Base-by-base conservation (phyloP, 2,888 invertebrate genomes). In the Formica aserva region DNA sequence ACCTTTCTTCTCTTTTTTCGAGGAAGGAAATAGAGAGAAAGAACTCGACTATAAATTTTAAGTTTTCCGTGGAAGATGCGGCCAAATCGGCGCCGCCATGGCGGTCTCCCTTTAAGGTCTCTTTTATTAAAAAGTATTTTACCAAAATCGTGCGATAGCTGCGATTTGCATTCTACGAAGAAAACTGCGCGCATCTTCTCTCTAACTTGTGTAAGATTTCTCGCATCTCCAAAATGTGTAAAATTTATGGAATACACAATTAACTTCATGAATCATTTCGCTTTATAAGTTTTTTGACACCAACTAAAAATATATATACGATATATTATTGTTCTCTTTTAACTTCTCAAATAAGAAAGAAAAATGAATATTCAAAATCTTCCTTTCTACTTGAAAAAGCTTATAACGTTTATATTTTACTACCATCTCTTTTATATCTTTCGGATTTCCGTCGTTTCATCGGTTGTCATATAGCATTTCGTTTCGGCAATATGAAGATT, bases 1-100 rank as follows among this genome's bases (percentile, higher is more conserved):
- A 38, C n/a, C 55, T 55, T 55, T n/a, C 38, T 55, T 52, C 55
- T 67, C 18, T 55, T 15, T 67, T 13, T 55, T 41, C 69, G n/a
- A 29, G 11, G 29, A 55, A 18, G 6, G 52, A 65, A 63, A 62
- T n/a, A 67, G 11, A 67, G 87, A 76, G 66, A 81, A 29, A 52
- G 60, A 65, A 55, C n/a, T 77, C 55, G 55, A 55, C 69, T 67
- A 67, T 77, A 77, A 77, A 77, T 77, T 77, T 55, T 35, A 29
- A 77, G 69, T 77, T 77, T 77, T 77, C 55, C 77, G 38, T 22
- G 38, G 29, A 29, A 55, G 69, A 77, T 65, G 38, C 55, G 38
- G 55, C 38, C 38, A 67, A 77, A 77, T 67, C 77, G 77, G 15
- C 55, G 55, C 15, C 66, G 26, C 15, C 29, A 26, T 52, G 38